These are phyloP conservation scores for Molossus alvarezi DNA, from an alignment of 2,797 vertebrate genomes.

Conservation along the genomic window DNA sequence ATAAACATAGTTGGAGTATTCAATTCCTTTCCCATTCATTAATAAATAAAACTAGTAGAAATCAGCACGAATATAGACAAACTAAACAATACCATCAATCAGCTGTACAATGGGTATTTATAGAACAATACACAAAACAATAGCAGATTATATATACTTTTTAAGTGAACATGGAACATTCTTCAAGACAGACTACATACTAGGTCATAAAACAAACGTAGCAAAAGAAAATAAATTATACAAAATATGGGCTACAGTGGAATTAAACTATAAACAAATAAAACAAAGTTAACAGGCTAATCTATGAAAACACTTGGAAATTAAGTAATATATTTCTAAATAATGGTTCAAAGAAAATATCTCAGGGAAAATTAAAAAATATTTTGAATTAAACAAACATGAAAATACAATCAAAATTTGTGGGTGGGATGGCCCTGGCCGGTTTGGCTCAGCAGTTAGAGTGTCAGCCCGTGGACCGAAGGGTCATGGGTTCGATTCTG, in stretches of 20 bases:
- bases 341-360: neutral
- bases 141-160: neutral
- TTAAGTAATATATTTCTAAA: neutral
- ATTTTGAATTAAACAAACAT: neutral
- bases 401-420: neutral
- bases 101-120: neutral
- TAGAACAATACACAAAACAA: neutral
- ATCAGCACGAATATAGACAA: neutral
- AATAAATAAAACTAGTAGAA: neutral
- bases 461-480: too few relatives aligned
- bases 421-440: neutral
- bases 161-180: neutral
- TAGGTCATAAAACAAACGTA: neutral
- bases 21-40: neutral
- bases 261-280: constrained; percentile 3
- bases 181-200: neutral
- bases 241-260: neutral
- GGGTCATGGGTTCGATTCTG: too few relatives aligned
- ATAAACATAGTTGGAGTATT: neutral
- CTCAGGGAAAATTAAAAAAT: neutral
- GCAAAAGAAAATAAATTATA: neutral
- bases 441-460: too few relatives aligned
- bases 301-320: neutral
- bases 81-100: neutral
- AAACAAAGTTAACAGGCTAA: neutral